These are phyloP conservation scores for Holocentrus rufus DNA, from an alignment of 2,797 vertebrate genomes.

Conservation along the genomic window DNA sequence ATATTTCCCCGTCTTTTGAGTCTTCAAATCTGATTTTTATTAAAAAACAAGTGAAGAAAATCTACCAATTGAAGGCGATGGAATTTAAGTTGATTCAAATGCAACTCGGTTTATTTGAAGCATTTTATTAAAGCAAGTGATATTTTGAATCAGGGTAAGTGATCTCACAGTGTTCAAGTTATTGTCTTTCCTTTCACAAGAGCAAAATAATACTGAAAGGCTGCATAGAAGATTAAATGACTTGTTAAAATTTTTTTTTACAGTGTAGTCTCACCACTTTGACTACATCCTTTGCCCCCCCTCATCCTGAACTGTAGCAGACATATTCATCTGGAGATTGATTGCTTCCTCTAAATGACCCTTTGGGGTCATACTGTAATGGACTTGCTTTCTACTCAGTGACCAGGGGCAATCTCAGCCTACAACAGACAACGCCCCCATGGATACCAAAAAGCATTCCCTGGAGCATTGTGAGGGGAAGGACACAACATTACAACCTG, in stretches of 20 bases:
- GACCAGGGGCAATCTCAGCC: conserved; percentile 70
- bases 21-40: no score
- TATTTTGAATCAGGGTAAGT: background rate
- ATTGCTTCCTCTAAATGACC: conserved; percentile 72
- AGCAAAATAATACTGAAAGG: background rate
- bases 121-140: background rate
- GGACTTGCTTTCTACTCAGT: conserved; percentile 75
- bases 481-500: conserved; percentile 54
- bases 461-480: conserved; percentile 42
- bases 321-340: conserved; percentile 75
- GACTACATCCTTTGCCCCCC: conserved; percentile 33
- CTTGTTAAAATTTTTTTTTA: background rate
- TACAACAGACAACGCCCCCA: conserved; percentile 55
- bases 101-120: conserved; percentile 5
- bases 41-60: no score
- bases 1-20: no score
- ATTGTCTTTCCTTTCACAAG: no score
- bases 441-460: conserved; percentile 45
- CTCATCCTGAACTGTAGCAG: conserved; percentile 56
- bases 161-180: background rate
- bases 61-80: no score
- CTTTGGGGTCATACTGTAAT: conserved; percentile 74
- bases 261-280: conserved; percentile 12
- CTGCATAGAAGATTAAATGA: background rate
- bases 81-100: background rate